Conservation (phyloP, 2,888 invertebrate genomes). For the Callimorpha dominula region DNA sequence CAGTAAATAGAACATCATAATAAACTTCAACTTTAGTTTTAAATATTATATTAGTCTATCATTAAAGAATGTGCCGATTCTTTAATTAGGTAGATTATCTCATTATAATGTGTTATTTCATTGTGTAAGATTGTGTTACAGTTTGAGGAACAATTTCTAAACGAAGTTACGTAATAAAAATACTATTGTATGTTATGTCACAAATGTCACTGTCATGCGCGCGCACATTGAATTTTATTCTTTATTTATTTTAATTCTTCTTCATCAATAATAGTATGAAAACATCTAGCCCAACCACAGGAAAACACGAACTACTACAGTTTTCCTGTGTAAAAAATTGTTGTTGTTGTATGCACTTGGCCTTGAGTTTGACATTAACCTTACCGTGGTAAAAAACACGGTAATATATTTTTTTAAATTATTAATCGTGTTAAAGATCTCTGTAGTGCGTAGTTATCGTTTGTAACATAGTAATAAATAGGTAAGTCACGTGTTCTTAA, state of each 20-base stretch:
- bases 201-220: conserved; percentile 27
- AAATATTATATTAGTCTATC: no score
- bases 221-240: conserved; percentile 35
- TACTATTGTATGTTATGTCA: background rate
- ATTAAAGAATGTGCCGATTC: no score
- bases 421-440: background rate
- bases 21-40: no score
- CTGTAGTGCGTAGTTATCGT: background rate
- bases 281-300: conserved; percentile 7
- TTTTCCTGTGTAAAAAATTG: background rate
- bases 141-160: background rate
- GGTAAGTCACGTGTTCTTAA: conserved; percentile 28
- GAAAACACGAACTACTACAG: conserved; percentile 14
- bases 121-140: no score
- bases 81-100: no score
- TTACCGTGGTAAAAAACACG: conserved; percentile 13
- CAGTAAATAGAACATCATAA: no score
- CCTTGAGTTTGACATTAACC: conserved; percentile 49
- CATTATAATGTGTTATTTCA: no score
- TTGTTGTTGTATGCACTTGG: conserved; percentile 7
- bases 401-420: conserved; percentile 4
- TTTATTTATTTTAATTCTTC: conserved; percentile 11
- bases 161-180: conserved; percentile 18
- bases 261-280: conserved; percentile 15
- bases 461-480: conserved; percentile 2